These are phyloP conservation scores for Notechis scutatus DNA, from an alignment of 2,113 vertebrate species.

Conservation along the genomic window DNA sequence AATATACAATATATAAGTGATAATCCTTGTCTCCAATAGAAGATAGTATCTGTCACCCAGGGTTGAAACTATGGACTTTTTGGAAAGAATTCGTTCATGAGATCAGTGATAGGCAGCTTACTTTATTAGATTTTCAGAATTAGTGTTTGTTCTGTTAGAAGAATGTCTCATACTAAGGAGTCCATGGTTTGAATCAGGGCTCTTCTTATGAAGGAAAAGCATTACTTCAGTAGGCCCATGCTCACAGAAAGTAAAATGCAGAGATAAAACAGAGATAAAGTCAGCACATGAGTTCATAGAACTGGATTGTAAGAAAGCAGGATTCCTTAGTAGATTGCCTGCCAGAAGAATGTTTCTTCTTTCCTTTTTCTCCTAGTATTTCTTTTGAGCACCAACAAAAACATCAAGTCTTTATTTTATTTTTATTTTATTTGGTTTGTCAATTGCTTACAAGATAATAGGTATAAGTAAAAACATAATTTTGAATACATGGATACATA, in stretches of 20 bases:
- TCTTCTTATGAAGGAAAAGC: background rate
- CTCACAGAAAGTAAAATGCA: background rate
- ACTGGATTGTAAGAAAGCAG: background rate
- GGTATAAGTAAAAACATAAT: no score
- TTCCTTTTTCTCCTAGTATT: no score
- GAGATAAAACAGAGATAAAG: background rate
- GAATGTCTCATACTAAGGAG: background rate
- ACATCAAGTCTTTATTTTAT: background rate
- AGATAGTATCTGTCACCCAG: background rate
- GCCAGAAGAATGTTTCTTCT: background rate
- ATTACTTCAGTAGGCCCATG: background rate
- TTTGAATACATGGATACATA: no score
- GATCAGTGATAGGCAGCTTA: background rate
- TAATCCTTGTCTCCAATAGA: background rate
- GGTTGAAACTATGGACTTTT: background rate
- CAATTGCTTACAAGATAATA: no score
- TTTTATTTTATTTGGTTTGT: no score
- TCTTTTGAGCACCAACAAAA: background rate
- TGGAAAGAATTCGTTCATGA: background rate
- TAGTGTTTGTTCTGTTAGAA: background rate
- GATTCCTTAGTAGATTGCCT: background rate
- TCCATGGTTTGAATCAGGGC: background rate
- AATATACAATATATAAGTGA: background rate
- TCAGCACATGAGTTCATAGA: background rate
- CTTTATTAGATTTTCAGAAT: background rate